Base-by-base conservation (phyloP, 2,797 vertebrate genomes). In the Microctenopoma steveboyesi region DNA sequence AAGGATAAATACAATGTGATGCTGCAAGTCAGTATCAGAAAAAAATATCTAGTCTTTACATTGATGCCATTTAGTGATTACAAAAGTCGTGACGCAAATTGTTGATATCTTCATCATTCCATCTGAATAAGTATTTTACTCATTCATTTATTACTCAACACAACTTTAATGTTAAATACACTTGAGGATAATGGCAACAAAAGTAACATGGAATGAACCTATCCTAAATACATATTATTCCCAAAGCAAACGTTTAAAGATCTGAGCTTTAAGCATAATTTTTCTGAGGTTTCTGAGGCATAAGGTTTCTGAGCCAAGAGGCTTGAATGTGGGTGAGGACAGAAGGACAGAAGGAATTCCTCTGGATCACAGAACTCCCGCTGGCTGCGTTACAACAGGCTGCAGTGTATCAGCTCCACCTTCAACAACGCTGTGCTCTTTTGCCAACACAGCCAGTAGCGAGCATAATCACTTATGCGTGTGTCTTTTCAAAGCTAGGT, bases 351-450 rank as follows among this genome's bases (percentile, higher is more conserved):
- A 49, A 69, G 66, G 61, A 82, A 74, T 76, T 76, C 59, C 54
- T 74, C 57, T 69, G 66, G 53, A 74, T 69, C 27, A 33, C 54
- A 72, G 49, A 55, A 12, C 60, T 72, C 68, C 52, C 46, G 49
- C 71, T 78, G 56, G 47, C 68, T 50, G 11, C 37, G 55, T 64
- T 72, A 68, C 68, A 82, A 64, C 75, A 77, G 59, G 39, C 62
- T 75, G 25, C 47, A 66, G 35, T 27, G 27, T 22, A 55, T 78
- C 65, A 76, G 43, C 64, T 53, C 49, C 9, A 28, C 33, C 11
- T 25, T 72, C 50, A 62, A 45, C 69, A 35, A 42, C 13, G 2
- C 45, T 0, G 46, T 4, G 6, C 10, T 43, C 10, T 56, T 57
- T 42, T 65, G 39, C 46, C 25, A 39, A 70, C 45, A 65, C 55